Conservation (phyloP, 2,113 vertebrate species). For the Climacteris rufus region DNA sequence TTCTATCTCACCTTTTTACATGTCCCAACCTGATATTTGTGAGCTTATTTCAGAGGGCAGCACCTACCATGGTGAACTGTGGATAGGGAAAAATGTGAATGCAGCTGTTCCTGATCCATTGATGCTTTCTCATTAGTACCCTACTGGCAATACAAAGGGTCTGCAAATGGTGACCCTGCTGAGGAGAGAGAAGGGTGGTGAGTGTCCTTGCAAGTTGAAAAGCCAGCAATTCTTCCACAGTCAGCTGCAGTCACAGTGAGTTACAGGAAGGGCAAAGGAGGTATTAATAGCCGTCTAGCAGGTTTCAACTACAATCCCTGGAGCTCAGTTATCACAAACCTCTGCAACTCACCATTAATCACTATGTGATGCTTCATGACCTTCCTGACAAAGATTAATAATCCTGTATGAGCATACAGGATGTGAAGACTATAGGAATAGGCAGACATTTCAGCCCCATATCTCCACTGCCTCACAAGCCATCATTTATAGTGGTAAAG, state of each 20-base stretch:
- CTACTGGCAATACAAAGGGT: not conserved
- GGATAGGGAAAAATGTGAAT: not conserved
- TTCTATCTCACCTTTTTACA: not conserved
- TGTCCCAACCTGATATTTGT: not conserved
- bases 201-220: not conserved
- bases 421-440: not conserved
- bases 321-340: conserved; percentile 22
- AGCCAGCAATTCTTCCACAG: not conserved
- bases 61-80: not conserved
- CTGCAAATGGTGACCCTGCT: not conserved
- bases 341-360: conserved; percentile 16
- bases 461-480: not conserved
- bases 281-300: conserved; percentile 13
- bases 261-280: not conserved
- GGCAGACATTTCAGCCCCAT: not conserved
- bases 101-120: not conserved
- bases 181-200: not conserved
- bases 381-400: conserved; percentile 33
- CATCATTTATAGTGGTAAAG: not conserved
- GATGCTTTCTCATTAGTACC: not conserved
- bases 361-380: not conserved
- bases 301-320: not conserved
- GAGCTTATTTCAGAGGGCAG: not conserved
- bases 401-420: not conserved
- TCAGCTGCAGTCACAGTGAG: not conserved